Evolutionary conservation across 2,888 invertebrate genomes (phyloP).

Genomic region (Allacma fusca): DNA sequence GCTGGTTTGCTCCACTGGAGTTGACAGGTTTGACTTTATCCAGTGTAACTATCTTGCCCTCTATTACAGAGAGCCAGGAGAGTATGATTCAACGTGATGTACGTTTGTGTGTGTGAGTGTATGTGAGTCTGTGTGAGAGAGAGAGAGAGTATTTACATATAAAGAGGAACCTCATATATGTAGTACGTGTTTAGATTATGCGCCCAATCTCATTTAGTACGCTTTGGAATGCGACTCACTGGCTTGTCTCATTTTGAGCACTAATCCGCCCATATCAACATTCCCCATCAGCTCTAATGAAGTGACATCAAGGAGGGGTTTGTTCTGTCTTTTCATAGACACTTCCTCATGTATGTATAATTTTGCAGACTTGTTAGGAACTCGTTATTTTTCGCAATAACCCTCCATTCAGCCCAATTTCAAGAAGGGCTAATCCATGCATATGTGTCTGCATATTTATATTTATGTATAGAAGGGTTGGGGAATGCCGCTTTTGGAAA

Average conservation of each 20-base stretch:
- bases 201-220: constrained; percentile 11
- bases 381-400: not conserved
- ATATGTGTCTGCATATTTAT: too few species aligned
- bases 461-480: too few species aligned
- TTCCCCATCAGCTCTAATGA: constrained; percentile 27
- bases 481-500: too few species aligned
- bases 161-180: too few species aligned
- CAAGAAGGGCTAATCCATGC: too few species aligned
- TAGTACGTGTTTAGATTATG: not conserved
- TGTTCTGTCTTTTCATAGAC: constrained; percentile 16
- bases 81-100: too few species aligned
- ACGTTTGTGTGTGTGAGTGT: not conserved
- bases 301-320: constrained; percentile 22
- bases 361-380: not conserved
- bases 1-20: not conserved
- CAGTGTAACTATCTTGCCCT: not conserved
- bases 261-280: not conserved
- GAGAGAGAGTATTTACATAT: too few species aligned
- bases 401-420: not conserved
- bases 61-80: too few species aligned
- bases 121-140: too few species aligned
- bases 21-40: constrained; percentile 19
- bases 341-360: not conserved
- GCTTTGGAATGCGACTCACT: constrained; percentile 6
- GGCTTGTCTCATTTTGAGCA: constrained; percentile 21